These are phyloP conservation scores for Metopolophium dirhodum DNA, from an alignment of 1,140 invertebrate genomes.

Conservation along the genomic window DNA sequence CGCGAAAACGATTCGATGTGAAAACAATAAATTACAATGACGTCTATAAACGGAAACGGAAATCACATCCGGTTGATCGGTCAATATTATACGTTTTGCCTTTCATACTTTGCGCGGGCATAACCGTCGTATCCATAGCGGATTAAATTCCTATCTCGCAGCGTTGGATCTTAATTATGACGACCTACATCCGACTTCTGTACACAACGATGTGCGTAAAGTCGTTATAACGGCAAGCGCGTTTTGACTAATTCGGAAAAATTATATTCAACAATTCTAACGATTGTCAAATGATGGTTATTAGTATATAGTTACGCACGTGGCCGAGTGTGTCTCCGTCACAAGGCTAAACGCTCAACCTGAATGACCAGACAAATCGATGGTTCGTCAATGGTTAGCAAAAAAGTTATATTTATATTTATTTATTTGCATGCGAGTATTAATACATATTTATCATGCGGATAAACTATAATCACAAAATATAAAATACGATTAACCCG, in stretches of 20 bases:
- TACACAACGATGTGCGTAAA: background rate
- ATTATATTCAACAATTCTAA: background rate
- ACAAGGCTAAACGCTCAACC: background rate
- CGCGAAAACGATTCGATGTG: background rate
- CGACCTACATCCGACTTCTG: background rate
- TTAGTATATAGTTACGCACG: background rate
- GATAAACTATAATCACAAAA: too few species aligned
- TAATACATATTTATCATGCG: too few species aligned
- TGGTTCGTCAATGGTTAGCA: too few species aligned
- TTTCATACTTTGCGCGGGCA: background rate
- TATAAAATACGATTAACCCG: too few species aligned
- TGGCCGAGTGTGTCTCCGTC: background rate
- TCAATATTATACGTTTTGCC: background rate
- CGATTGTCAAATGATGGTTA: too few species aligned
- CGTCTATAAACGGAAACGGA: background rate
- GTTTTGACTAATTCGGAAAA: background rate
- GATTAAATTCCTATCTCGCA: background rate
- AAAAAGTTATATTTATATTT: too few species aligned
- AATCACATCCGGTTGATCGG: background rate
- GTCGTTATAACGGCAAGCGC: background rate
- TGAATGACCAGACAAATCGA: background rate
- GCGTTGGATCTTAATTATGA: background rate
- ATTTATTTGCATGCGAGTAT: too few species aligned
- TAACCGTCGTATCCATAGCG: background rate
- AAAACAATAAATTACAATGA: slow-evolving; percentile 9